Base-by-base conservation (phyloP, 2,113 vertebrate species). In the Nothoprocta perdicaria region DNA sequence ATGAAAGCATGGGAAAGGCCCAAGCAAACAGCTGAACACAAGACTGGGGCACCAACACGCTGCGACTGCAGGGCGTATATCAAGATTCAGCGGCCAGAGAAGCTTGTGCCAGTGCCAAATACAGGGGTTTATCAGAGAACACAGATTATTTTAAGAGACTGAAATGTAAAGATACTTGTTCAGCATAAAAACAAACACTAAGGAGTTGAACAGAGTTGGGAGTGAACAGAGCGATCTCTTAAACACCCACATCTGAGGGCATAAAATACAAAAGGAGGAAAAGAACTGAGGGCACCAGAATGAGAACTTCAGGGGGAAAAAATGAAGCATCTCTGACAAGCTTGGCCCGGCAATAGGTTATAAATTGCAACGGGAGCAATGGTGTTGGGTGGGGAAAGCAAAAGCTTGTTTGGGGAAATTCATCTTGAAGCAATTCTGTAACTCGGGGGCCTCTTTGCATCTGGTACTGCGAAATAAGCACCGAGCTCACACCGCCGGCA, bases 351-450 rank as follows among this genome's bases (percentile, higher is more conserved):
- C 89, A 78, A 84, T 89, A 78, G 80, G 92, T 96, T 95, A 95
- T 95, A 93, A 95, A 85, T 95, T 26, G 45, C 85, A 95, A 96
- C 75, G 55, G 94, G 90, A 95, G 90, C 95, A 95, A 96, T 91
- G 89, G 95, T 76, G 95, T 24, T 89, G 95, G 80, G 95, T 57
- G 92, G 91, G 83, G 88, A 41, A 80, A 94, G 95, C 41, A 43
- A 43, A 93, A 85, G 76, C 93, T 95, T 95, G 89, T 94, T 94
- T 85, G 83, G 85, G 43, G 69, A 92, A 77, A 68, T 55, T 29
- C 24, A 40, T 89, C 91, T 26, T 88, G 79, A 96, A 96, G 93
- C 73, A 85, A 92, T 95, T 27, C 94, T 75, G 38, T 92, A 93
- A 94, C 94, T 90, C 94, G 93, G 94, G 95, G 85, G 61, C 73